Evolutionary conservation across 2,888 invertebrate genomes (phyloP).

Genomic region (Azorinus chamasolen): DNA sequence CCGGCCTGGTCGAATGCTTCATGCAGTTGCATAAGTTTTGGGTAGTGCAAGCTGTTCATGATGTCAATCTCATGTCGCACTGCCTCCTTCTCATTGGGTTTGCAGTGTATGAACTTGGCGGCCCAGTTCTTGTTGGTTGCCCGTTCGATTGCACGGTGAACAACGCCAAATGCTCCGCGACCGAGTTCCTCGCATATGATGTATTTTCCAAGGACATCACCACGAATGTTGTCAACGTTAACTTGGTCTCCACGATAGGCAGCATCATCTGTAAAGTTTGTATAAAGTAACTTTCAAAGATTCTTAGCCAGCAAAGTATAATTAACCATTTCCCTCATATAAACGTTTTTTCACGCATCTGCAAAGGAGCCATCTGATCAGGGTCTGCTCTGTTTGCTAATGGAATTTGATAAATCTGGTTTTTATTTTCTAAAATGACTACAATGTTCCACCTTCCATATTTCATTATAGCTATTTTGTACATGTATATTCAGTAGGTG

Average conservation of each 20-base stretch:
- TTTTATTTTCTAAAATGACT: no score
- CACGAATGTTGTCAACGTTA: slow-evolving; percentile 80
- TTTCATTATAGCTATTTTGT: no score
- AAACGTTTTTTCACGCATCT: no score
- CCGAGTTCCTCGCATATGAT: slow-evolving; percentile 86
- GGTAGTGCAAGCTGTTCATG: slow-evolving; percentile 87
- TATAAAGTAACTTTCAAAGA: no score
- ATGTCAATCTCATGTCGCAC: slow-evolving; percentile 87
- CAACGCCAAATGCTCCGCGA: slow-evolving; percentile 87
- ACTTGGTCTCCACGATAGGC: slow-evolving; percentile 76
- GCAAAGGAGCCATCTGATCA: no score
- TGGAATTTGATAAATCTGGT: no score
- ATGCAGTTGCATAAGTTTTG: slow-evolving; percentile 86
- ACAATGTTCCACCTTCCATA: no score
- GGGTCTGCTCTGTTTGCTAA: no score
- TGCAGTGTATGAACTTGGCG: slow-evolving; percentile 86
- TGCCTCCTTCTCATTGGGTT: slow-evolving; percentile 85
- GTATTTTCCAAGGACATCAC: slow-evolving; percentile 84
- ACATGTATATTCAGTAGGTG: no score
- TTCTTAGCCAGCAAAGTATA: no score
- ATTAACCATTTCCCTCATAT: no score
- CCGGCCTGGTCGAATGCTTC: slow-evolving; percentile 87
- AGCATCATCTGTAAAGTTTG: slow-evolving; percentile 67
- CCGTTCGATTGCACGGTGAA: slow-evolving; percentile 87
- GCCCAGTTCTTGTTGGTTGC: slow-evolving; percentile 87